These are phyloP conservation scores for Diplolepis rosae DNA, from an alignment of 2,888 invertebrate species.

Conservation along the genomic window DNA sequence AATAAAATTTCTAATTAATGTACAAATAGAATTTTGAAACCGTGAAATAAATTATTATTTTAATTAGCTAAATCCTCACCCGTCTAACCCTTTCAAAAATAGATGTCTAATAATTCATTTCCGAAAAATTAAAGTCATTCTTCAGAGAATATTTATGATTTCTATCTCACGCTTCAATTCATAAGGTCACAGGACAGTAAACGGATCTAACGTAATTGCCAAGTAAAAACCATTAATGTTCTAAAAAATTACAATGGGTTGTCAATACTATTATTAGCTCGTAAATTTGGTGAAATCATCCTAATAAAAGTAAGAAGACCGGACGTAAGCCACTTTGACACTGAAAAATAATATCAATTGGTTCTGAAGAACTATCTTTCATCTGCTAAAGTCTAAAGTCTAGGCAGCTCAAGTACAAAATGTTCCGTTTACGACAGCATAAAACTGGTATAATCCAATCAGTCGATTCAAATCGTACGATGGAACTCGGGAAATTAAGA, in stretches of 20 bases:
- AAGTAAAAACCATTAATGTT: background rate
- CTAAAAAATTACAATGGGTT: background rate
- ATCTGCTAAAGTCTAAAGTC: background rate
- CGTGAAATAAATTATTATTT: too few relatives aligned
- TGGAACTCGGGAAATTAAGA: background rate
- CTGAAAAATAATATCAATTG: background rate
- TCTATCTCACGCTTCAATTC: conserved; percentile 4
- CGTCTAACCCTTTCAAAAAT: too few relatives aligned
- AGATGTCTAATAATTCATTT: too few relatives aligned
- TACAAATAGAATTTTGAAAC: too few relatives aligned
- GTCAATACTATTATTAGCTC: background rate
- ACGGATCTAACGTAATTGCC: background rate
- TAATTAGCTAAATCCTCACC: too few relatives aligned
- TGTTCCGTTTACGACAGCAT: background rate
- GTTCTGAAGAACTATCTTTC: background rate
- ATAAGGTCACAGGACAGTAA: background rate
- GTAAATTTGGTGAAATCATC: conserved; percentile 6
- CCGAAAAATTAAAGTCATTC: background rate
- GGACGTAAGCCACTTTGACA: background rate
- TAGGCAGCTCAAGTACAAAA: background rate
- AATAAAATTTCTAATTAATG: too few relatives aligned
- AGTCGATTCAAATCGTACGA: background rate
- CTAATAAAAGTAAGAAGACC: background rate
- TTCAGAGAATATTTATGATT: background rate
- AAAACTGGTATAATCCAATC: background rate